phyloP scores from a whole-genome alignment of 2,888 invertebrate genomes.

The Hydriomena furcata region DNA sequence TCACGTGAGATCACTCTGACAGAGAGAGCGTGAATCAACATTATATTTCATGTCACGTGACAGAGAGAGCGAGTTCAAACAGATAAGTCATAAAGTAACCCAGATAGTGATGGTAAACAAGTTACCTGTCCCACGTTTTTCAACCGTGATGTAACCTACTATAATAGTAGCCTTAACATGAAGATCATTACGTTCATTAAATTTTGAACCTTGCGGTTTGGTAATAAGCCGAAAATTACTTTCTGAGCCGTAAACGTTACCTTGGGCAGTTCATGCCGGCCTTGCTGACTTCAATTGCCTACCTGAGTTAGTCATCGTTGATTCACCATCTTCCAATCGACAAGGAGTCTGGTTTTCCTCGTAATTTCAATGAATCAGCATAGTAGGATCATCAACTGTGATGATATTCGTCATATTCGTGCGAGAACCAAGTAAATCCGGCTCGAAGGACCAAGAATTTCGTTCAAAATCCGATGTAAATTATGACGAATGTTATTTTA shows the following conservation, averaged over 20 bases:
- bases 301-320: constrained; percentile 58
- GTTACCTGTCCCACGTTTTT: constrained; percentile 25
- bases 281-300: constrained; percentile 43
- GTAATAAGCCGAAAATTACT: constrained; percentile 24
- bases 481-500: no score
- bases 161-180: constrained; percentile 27
- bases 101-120: constrained; percentile 15
- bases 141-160: constrained; percentile 33
- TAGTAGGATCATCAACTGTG: constrained; percentile 24
- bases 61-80: constrained; percentile 30
- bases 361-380: constrained; percentile 32
- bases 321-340: constrained; percentile 53
- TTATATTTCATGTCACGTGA: no score
- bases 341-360: constrained; percentile 40
- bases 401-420: constrained; percentile 4
- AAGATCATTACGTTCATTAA: constrained; percentile 23
- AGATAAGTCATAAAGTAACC: constrained; percentile 17
- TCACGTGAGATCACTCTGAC: no score
- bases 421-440: background rate
- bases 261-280: constrained; percentile 37
- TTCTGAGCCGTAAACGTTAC: constrained; percentile 22
- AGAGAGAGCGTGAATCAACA: no score
- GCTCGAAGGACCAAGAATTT: background rate
- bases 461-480: no score
- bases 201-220: constrained; percentile 34